A percentile compares a stretch with the other conserved stretches of the same genome.
phyloP scores from a whole-genome alignment of 2,888 invertebrate genomes.

The Listrodromus nycthemerus region DNA sequence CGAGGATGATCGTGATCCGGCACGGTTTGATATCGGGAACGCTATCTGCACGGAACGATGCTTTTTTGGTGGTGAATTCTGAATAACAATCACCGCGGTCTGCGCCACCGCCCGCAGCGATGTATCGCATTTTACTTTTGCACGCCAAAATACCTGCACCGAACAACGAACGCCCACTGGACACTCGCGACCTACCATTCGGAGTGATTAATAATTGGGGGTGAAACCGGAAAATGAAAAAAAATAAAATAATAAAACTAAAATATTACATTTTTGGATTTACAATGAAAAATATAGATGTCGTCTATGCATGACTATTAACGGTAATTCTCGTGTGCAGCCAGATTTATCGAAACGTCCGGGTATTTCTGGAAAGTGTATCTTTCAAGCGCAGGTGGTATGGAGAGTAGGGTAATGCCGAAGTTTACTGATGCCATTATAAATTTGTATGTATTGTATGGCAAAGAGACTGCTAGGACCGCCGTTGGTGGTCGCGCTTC shows the following conservation, averaged over 20 bases:
- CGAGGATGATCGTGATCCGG: constrained; percentile 33
- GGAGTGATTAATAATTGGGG: not conserved
- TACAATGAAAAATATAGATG: too few relatives aligned
- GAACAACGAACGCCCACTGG: constrained; percentile 47
- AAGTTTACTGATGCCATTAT: constrained; percentile 46
- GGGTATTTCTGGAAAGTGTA: constrained; percentile 4
- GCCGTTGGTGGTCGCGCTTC: not conserved
- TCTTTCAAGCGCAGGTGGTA: constrained; percentile 48
- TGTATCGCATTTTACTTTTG: constrained; percentile 16
- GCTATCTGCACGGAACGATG: not conserved
- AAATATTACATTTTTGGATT: not conserved
- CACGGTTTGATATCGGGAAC: constrained; percentile 48
- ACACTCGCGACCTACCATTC: constrained; percentile 4
- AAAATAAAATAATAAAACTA: not conserved
- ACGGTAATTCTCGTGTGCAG: not conserved
- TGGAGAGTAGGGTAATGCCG: constrained; percentile 43
- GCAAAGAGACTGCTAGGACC: constrained; percentile 27
- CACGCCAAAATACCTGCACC: constrained; percentile 4
- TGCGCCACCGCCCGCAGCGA: not conserved
- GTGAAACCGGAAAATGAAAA: not conserved
- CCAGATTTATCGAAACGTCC: constrained; percentile 20
- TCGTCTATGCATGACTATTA: not conserved
- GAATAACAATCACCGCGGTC: constrained; percentile 1
- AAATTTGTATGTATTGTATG: constrained; percentile 36
- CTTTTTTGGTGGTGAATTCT: constrained; percentile 29